Conservation (phyloP, 1,140 invertebrate species). For the Neodiprion pinetum region DNA sequence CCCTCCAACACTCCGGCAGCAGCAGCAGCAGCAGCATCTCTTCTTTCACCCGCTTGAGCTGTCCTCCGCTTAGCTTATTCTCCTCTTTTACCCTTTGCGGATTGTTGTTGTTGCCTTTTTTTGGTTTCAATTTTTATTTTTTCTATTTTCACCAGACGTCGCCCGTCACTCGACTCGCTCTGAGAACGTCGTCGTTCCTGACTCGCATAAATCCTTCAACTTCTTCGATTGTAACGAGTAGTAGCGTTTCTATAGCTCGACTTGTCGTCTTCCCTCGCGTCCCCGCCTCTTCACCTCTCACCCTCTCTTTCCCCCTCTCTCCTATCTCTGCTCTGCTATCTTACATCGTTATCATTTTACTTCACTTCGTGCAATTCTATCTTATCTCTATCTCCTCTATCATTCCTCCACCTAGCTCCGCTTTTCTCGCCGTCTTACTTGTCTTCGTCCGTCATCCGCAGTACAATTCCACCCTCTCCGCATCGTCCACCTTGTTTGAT, state of each 20-base stretch:
- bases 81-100: not conserved
- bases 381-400: too few relatives aligned
- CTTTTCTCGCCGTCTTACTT: too few relatives aligned
- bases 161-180: not conserved
- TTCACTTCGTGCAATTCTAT: too few relatives aligned
- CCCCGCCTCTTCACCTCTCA: not conserved
- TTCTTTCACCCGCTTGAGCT: not conserved
- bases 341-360: too few relatives aligned
- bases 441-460: too few relatives aligned
- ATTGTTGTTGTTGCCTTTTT: not conserved
- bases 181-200: not conserved
- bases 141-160: not conserved
- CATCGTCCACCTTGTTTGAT: too few relatives aligned
- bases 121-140: too few relatives aligned
- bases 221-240: conserved; percentile 2
- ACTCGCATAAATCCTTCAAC: conserved; percentile 1
- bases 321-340: too few relatives aligned
- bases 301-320: not conserved
- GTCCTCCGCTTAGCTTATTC: not conserved
- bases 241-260: too few relatives aligned
- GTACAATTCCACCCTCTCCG: too few relatives aligned
- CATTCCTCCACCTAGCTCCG: too few relatives aligned
- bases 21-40: not conserved
- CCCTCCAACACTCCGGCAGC: not conserved
- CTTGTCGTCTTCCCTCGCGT: too few relatives aligned